Evolutionary conservation across 2,113 vertebrate genomes (phyloP).

Genomic region (Thamnophis sirtalis): DNA sequence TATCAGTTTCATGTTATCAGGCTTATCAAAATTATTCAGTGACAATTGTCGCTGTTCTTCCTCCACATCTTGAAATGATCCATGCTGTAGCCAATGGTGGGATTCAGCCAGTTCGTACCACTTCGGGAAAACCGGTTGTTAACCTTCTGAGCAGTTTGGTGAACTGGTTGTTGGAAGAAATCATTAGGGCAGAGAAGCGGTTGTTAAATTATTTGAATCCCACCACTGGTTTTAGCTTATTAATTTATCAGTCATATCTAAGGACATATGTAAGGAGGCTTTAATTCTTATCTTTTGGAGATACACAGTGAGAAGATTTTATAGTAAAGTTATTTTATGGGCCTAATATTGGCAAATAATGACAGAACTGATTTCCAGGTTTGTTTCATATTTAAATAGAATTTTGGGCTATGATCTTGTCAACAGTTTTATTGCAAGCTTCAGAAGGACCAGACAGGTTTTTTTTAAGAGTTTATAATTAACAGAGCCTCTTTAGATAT

Average conservation of each 20-base stretch:
- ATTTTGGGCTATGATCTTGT: conserved; percentile 41
- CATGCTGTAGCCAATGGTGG: not conserved
- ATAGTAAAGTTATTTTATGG: conserved; percentile 2
- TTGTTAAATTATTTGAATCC: too few species aligned
- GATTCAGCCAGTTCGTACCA: too few species aligned
- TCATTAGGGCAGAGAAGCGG: too few species aligned
- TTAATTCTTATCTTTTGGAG: not conserved
- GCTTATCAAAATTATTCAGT: conserved; percentile 17
- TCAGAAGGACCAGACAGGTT: conserved; percentile 27
- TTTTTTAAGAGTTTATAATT: conserved; percentile 13
- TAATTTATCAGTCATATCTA: conserved; percentile 22
- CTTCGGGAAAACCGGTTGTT: too few species aligned
- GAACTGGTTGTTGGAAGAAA: too few species aligned
- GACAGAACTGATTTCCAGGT: conserved; percentile 19
- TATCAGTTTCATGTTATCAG: not conserved
- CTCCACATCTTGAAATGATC: not conserved
- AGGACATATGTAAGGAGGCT: not conserved
- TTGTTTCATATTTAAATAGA: conserved; percentile 37
- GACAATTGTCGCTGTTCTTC: not conserved
- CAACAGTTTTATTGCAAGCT: conserved; percentile 27
- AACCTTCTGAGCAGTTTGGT: too few species aligned
- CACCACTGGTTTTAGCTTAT: not conserved
- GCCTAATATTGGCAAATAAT: conserved; percentile 18
- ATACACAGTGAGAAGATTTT: not conserved
- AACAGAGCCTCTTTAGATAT: conserved; percentile 36